A percentile compares a stretch with the other conserved stretches of the same genome.
phyloP scores from a whole-genome alignment of 2,888 invertebrate species.

The Pterobdella sp. region DNA sequence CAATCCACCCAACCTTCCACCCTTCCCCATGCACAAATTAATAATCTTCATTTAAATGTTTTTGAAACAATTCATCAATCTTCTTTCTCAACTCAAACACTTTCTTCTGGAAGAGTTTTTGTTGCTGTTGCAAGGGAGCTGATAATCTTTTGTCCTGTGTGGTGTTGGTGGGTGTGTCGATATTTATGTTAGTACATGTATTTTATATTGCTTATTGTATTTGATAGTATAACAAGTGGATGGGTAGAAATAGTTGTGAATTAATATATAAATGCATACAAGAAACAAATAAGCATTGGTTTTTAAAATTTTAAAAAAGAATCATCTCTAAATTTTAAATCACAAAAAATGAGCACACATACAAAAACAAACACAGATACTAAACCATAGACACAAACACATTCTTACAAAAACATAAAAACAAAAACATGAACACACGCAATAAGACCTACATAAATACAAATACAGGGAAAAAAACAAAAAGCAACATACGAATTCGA shows the following conservation, averaged over 20 bases:
- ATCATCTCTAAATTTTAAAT: background rate
- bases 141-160: background rate
- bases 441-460: background rate
- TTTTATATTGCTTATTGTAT: background rate
- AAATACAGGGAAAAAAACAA: background rate
- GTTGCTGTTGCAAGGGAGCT: background rate
- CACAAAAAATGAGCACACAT: background rate
- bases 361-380: background rate
- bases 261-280: no score
- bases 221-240: background rate
- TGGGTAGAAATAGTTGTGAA: background rate
- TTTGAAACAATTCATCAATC: background rate
- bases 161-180: background rate
- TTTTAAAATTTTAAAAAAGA: background rate
- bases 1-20: background rate
- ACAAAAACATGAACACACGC: background rate
- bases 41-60: background rate
- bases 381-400: background rate
- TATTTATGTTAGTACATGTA: background rate
- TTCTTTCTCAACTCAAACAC: background rate
- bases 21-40: background rate
- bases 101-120: background rate
- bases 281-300: no score
- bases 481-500: background rate
- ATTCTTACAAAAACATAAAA: background rate